Conservation (phyloP, 2,888 invertebrate genomes). For the Euproctis similis region DNA sequence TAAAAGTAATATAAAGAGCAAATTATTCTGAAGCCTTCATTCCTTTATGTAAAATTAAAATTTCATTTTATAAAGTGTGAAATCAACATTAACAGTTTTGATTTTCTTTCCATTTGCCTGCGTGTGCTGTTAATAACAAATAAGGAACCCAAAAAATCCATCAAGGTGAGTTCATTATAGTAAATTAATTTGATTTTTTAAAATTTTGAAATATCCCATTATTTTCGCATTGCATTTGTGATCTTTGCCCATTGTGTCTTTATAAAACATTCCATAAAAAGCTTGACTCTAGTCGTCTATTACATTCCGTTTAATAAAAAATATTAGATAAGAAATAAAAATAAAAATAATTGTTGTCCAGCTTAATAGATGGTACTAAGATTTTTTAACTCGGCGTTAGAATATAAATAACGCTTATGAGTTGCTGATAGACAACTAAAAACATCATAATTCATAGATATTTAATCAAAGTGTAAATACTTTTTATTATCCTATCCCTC, state of each 20-base stretch:
- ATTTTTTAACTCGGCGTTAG: conserved; percentile 6
- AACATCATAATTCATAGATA: too few species aligned
- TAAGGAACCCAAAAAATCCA: conserved; percentile 69
- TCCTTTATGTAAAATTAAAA: too few species aligned
- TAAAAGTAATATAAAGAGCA: too few species aligned
- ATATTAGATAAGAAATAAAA: background rate
- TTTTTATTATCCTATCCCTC: conserved; percentile 12
- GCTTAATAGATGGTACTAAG: conserved; percentile 1
- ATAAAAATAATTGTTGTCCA: background rate
- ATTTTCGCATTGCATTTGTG: too few species aligned
- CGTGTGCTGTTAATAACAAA: conserved; percentile 39
- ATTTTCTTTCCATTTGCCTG: conserved; percentile 43
- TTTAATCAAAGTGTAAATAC: conserved; percentile 8
- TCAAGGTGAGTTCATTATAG: conserved; percentile 54
- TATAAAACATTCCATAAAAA: background rate
- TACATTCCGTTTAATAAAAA: too few species aligned
- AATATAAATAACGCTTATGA: conserved; percentile 9
- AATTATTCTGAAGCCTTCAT: too few species aligned
- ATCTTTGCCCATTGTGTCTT: too few species aligned
- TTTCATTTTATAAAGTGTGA: too few species aligned
- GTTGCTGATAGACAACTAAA: conserved; percentile 7
- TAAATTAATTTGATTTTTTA: too few species aligned
- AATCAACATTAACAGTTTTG: conserved; percentile 22
- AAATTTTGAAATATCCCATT: too few species aligned
- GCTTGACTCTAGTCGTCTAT: background rate